Conservation (phyloP, 2,888 invertebrate species). For the Agonum fuliginosum region DNA sequence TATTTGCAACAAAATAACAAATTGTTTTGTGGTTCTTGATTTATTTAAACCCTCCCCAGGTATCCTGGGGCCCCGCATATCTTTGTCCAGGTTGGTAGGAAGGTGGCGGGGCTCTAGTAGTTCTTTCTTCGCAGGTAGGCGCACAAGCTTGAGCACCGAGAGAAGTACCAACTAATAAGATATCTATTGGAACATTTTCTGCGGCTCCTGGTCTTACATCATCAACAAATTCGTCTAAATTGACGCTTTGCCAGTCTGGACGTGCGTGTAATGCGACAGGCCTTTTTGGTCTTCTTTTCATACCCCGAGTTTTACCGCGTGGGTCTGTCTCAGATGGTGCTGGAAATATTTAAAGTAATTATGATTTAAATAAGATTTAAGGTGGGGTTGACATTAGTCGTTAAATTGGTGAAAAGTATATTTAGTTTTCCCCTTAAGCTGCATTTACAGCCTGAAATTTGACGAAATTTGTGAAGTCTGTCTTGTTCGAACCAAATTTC, state of each 20-base stretch:
- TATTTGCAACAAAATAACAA: no score
- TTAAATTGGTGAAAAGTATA: no score
- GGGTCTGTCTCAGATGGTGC: not conserved
- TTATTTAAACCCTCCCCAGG: constrained; percentile 67
- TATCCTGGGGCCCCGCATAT: constrained; percentile 65
- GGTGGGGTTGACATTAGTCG: no score
- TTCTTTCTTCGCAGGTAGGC: constrained; percentile 60
- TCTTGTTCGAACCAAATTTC: no score
- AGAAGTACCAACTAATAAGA: not conserved
- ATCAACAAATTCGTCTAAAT: constrained; percentile 4
- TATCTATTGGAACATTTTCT: constrained; percentile 15
- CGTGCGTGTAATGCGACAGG: constrained; percentile 21
- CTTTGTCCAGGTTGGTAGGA: no score
- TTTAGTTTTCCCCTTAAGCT: no score
- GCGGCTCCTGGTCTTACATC: not conserved
- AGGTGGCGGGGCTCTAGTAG: constrained; percentile 63
- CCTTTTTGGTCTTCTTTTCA: constrained; percentile 16
- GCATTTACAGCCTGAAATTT: no score
- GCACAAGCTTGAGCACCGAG: constrained; percentile 50
- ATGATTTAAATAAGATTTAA: no score
- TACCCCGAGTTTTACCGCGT: not conserved
- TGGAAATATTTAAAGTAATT: no score
- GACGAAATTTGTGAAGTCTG: no score
- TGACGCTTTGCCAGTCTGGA: constrained; percentile 39
- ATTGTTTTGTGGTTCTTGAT: no score